Conservation (phyloP, 2,888 invertebrate genomes). For the Calephelis perditalis region DNA sequence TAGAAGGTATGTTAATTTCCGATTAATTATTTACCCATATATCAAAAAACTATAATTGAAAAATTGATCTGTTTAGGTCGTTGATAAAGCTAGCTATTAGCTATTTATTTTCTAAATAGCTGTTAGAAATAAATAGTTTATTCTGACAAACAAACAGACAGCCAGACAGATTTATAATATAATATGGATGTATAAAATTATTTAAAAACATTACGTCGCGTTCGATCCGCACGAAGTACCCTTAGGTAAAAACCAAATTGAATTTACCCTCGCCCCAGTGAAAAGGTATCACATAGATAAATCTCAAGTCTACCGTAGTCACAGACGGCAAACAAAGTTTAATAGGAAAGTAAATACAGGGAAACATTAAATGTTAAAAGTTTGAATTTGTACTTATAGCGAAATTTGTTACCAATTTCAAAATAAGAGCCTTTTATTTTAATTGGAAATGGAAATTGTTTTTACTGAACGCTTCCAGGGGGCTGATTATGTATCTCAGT, state of each 20-base stretch:
- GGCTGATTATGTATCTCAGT: too few species aligned
- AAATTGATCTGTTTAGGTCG: too few species aligned
- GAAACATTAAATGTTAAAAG: constrained; percentile 60
- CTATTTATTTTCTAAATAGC: too few species aligned
- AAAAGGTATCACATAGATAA: constrained; percentile 72
- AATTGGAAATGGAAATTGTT: constrained; percentile 10
- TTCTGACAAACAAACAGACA: too few species aligned
- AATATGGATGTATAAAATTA: neutral
- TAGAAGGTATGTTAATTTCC: too few species aligned
- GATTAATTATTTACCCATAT: too few species aligned
- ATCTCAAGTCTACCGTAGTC: constrained; percentile 57
- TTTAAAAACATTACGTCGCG: constrained; percentile 13
- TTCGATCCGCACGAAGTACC: constrained; percentile 46
- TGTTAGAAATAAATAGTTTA: too few species aligned
- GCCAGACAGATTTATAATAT: too few species aligned
- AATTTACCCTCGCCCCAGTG: constrained; percentile 68
- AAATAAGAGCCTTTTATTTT: constrained; percentile 14
- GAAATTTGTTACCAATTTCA: constrained; percentile 9
- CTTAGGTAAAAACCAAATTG: constrained; percentile 74
- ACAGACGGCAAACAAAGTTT: constrained; percentile 68
- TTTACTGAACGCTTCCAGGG: neutral
- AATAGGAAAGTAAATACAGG: constrained; percentile 72
- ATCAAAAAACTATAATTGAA: too few species aligned
- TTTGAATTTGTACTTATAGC: constrained; percentile 49
- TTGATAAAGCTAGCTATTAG: too few species aligned